These are phyloP conservation scores for Ptychoptera albimana DNA, from an alignment of 2,888 invertebrate genomes.

Conservation along the genomic window DNA sequence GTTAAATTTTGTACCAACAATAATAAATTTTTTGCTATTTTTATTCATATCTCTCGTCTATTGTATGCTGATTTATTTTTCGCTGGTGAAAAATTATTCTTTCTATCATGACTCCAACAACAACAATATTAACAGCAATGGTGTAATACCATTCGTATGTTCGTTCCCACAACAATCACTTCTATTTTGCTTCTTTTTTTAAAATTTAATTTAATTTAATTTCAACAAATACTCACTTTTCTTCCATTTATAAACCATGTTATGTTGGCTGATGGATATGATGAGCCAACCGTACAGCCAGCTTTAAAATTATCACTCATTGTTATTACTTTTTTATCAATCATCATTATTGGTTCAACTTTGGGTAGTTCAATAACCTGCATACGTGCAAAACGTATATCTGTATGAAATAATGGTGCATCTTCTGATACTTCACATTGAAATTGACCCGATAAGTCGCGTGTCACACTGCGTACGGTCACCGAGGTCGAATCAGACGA, in stretches of 20 bases:
- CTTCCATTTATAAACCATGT: conserved; percentile 38
- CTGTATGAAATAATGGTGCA: conserved; percentile 39
- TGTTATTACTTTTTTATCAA: conserved; percentile 35
- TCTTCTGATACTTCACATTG: conserved; percentile 43
- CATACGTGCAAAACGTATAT: conserved; percentile 35
- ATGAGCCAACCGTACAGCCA: conserved; percentile 37
- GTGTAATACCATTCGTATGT: no score
- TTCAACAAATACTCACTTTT: conserved; percentile 26
- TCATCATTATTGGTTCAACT: conserved; percentile 34
- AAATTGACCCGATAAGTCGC: conserved; percentile 37
- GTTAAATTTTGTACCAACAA: no score
- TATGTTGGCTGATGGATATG: conserved; percentile 37
- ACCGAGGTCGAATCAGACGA: conserved; percentile 37
- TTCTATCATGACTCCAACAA: no score
- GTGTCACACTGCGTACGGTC: conserved; percentile 34
- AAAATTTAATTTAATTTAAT: no score
- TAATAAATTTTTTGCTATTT: no score
- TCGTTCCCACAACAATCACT: no score
- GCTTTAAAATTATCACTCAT: conserved; percentile 35
- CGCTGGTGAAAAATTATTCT: no score
- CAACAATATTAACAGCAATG: no score
- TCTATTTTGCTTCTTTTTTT: no score
- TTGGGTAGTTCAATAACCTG: conserved; percentile 39
- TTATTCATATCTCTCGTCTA: no score
- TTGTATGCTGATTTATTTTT: no score